phyloP scores from a whole-genome alignment of 1,140 invertebrate genomes.

The Parasteatoda tepidariorum region DNA sequence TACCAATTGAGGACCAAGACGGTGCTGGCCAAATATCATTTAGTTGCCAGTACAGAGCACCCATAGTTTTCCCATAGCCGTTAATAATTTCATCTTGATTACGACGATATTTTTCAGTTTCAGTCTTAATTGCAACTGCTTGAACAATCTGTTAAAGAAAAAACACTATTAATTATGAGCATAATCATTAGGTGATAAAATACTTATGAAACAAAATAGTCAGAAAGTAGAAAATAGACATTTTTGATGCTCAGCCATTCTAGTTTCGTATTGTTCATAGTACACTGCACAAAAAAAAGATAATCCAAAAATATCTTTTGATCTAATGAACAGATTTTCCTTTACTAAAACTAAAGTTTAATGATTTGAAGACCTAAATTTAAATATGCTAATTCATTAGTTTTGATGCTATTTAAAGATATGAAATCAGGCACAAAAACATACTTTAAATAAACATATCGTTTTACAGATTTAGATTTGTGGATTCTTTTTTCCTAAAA shows the following conservation, averaged over 20 bases:
- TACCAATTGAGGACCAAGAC: conserved; percentile 93
- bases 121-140: conserved; percentile 84
- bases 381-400: too few relatives aligned
- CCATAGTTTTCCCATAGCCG: conserved; percentile 84
- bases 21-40: conserved; percentile 99
- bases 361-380: too few relatives aligned
- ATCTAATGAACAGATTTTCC: too few relatives aligned
- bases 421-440: too few relatives aligned
- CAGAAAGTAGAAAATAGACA: not conserved
- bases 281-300: too few relatives aligned
- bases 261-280: too few relatives aligned
- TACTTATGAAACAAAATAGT: not conserved
- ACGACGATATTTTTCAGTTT: conserved; percentile 90
- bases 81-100: conserved; percentile 72
- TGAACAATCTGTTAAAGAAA: conserved; percentile 73
- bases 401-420: too few relatives aligned
- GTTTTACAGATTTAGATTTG: too few relatives aligned
- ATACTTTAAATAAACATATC: too few relatives aligned
- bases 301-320: too few relatives aligned
- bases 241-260: not conserved
- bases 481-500: too few relatives aligned
- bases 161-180: not conserved
- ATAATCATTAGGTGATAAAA: not conserved
- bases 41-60: conserved; percentile 98
- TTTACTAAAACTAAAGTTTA: too few relatives aligned